phyloP scores from a whole-genome alignment of 37 sponge, comb jelly and placozoan species.

The Theonella swinhoei region DNA sequence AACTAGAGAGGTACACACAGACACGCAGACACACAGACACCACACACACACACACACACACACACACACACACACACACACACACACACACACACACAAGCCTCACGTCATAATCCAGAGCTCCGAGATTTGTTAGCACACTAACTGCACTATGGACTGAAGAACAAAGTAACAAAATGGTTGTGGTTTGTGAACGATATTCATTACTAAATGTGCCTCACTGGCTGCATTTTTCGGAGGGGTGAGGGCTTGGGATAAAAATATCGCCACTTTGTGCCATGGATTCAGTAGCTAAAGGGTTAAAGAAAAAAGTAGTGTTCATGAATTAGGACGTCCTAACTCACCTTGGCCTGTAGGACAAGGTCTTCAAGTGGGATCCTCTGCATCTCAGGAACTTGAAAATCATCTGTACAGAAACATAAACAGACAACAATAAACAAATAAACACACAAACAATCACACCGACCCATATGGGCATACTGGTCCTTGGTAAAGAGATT shows the following conservation, averaged over 20 bases:
- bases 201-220: no score
- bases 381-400: slow-evolving; percentile 62
- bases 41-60: no score
- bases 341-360: slow-evolving; percentile 54
- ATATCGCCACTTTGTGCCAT: background rate
- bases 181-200: no score
- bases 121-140: background rate
- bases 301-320: no score
- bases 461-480: slow-evolving; percentile 5
- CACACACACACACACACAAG: no score
- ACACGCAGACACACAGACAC: no score
- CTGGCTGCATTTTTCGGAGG: slow-evolving; percentile 29
- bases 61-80: no score
- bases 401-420: slow-evolving; percentile 12
- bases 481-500: slow-evolving; percentile 36
- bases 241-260: slow-evolving; percentile 8
- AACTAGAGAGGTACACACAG: background rate
- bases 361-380: slow-evolving; percentile 65
- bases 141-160: background rate
- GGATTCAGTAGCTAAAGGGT: background rate
- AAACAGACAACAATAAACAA: no score
- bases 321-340: no score
- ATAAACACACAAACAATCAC: no score
- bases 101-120: background rate
- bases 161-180: no score